Evolutionary conservation across 2,797 vertebrate species (phyloP).

Genomic region (Glyptemys insculpta): DNA sequence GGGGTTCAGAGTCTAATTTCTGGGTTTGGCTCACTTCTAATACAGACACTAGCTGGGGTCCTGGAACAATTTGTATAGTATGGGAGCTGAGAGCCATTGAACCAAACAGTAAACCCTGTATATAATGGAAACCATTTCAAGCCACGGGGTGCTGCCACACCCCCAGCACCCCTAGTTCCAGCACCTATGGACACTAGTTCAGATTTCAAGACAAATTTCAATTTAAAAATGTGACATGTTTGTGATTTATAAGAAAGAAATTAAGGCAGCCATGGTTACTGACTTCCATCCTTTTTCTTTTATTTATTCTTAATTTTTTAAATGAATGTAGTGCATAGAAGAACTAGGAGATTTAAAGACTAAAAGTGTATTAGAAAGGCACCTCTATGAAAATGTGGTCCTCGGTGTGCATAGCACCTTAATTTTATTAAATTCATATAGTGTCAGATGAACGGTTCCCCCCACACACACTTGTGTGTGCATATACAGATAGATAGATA

Average conservation of each 20-base stretch:
- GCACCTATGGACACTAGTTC: neutral
- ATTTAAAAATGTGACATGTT: conserved; percentile 28
- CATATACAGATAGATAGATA: neutral
- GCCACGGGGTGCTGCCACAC: no score
- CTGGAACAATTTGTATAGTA: no score
- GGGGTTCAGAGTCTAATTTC: neutral
- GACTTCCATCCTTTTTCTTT: conserved; percentile 28
- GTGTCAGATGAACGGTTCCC: no score
- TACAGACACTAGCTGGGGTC: neutral
- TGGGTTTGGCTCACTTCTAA: neutral
- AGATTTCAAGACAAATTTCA: conserved; percentile 31
- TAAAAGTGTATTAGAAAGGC: neutral
- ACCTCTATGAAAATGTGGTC: neutral
- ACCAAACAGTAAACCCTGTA: no score
- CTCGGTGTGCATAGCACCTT: neutral
- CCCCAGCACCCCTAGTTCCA: no score
- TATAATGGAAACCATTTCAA: no score
- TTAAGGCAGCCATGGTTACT: neutral
- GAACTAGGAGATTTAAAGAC: neutral
- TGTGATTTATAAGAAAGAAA: conserved; percentile 37
- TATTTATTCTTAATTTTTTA: neutral
- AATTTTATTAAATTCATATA: neutral
- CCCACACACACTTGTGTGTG: neutral
- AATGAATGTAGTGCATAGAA: neutral
- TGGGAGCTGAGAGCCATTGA: no score